Conservation (phyloP, 2,113 vertebrate species). For the Cricetomys ansorgei region DNA sequence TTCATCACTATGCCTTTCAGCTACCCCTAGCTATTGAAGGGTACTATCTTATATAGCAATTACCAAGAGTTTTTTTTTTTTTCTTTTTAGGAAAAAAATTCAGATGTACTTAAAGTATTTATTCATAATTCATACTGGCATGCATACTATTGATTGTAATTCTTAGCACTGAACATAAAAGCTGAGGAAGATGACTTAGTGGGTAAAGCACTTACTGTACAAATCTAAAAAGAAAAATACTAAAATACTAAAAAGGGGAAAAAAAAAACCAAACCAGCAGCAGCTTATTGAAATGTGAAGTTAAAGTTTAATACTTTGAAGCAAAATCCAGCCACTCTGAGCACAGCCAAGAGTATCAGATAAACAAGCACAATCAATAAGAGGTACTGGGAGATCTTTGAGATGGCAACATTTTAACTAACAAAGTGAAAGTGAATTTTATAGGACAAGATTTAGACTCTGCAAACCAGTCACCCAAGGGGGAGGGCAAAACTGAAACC, state of each 20-base stretch:
- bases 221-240: no score
- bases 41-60: not conserved
- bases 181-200: not conserved
- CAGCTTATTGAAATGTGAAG: slow-evolving; percentile 24
- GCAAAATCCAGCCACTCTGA: slow-evolving; percentile 30
- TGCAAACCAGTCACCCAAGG: not conserved
- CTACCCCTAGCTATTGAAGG: not conserved
- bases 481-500: not conserved
- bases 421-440: slow-evolving; percentile 45
- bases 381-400: not conserved
- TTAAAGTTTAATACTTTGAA: slow-evolving; percentile 49
- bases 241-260: no score
- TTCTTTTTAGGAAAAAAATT: slow-evolving; percentile 18
- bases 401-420: slow-evolving; percentile 41
- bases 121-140: not conserved
- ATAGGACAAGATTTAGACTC: slow-evolving; percentile 34
- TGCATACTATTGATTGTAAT: not conserved
- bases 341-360: slow-evolving; percentile 3
- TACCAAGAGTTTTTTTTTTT: not conserved
- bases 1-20: not conserved
- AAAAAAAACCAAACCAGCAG: slow-evolving; percentile 37
- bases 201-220: not conserved
- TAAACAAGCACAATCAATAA: not conserved
- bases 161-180: not conserved
- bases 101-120: not conserved